These are phyloP conservation scores for Candidula unifasciata DNA, from an alignment of 2,888 invertebrate genomes.

Conservation along the genomic window DNA sequence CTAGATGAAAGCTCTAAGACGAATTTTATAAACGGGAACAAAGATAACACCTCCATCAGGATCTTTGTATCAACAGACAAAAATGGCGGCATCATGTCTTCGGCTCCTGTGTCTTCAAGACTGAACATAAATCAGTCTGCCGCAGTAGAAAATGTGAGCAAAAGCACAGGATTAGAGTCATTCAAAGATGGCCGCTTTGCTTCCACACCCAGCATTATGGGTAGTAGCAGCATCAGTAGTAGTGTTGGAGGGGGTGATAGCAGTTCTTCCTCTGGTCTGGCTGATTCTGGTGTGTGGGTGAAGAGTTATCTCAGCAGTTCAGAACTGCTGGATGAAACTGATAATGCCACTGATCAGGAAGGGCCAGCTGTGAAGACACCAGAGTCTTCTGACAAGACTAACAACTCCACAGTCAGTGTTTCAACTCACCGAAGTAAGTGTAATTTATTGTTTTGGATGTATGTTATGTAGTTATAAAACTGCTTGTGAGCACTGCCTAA, in stretches of 20 bases:
- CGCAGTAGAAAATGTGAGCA: not conserved
- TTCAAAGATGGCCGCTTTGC: constrained; percentile 27
- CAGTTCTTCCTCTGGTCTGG: not conserved
- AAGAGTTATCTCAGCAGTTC: constrained; percentile 50
- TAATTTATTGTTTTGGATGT: not conserved
- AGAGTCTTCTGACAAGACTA: constrained; percentile 70
- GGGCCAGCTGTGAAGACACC: constrained; percentile 46
- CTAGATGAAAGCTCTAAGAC: constrained; percentile 52
- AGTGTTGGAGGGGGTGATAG: not conserved
- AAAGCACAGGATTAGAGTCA: constrained; percentile 7
- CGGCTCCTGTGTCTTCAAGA: constrained; percentile 57
- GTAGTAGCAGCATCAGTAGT: not conserved
- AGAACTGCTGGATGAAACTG: constrained; percentile 45
- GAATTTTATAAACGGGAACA: constrained; percentile 54
- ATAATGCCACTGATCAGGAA: not conserved
- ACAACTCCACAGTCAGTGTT: constrained; percentile 73
- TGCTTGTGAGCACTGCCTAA: no score
- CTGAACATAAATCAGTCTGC: not conserved
- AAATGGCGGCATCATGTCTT: constrained; percentile 62
- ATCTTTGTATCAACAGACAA: constrained; percentile 69
- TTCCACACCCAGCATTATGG: constrained; percentile 20
- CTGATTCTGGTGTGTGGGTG: constrained; percentile 49
- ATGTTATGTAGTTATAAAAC: no score
- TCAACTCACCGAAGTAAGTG: constrained; percentile 56
- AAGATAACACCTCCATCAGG: constrained; percentile 62